Evolutionary conservation across 2,797 vertebrate genomes (phyloP), one percentile per base, ranked within the genome.

Genomic region (Passerculus sandwichensis): DNA sequence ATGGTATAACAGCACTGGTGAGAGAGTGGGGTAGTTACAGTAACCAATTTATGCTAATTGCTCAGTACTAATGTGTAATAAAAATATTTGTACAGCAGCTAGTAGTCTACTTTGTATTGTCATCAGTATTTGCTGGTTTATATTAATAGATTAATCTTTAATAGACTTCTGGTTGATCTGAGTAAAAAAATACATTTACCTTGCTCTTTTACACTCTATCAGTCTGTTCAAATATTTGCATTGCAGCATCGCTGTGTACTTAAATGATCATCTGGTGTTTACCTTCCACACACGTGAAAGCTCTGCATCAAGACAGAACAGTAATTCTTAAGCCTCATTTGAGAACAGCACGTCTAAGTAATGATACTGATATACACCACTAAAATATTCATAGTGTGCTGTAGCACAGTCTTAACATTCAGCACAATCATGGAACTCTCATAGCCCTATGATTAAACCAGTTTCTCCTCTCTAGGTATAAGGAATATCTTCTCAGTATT

Each of bases 171-270:
- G 40, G 60, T 57, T 93, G 72, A 89, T 74, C 59, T 38, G 22
- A 89, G 59, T 53, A 59, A 85, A 54, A 51, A 54, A 32, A 9
- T 40, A 48, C 22, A 57, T 81, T 89, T 71, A 74, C 36, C 66
- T 78, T 95, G 26, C 5, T 81, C 47, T 91, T 93, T 93, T 62
- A 53, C 5, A 36, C 29, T 85, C 70, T 56, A n/a, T 82, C 69
- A 75, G 62, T 48, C 82, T 94, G 15, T 78, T 78, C 51, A 93
- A 96, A 93, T 92, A 91, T 94, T 96, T 97, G 62, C n/a, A 62
- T 59, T 93, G 48, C 53, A 80, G 22, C 57, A 83, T 72, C 78
- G 78, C 27, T 75, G 62, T 88, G 73, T 86, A 81, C 76, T 54
- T 87, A 83, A 91, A 89, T 1, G 78, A 79, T 92, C 38, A 51